Conservation (phyloP, 2,888 invertebrate species). For the Hemithea aestivaria region DNA sequence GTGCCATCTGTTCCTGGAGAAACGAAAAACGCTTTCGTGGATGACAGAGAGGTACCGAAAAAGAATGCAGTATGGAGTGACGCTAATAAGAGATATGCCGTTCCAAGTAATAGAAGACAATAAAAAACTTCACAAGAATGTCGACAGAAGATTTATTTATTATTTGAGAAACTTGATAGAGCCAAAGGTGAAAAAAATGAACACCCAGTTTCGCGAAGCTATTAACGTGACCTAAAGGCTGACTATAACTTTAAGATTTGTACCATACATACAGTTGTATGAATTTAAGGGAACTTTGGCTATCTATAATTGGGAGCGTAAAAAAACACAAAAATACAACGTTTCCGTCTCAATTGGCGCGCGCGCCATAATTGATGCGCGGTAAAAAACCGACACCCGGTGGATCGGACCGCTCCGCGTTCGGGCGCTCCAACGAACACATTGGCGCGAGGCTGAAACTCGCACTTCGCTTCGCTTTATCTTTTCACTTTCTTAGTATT, state of each 20-base stretch:
- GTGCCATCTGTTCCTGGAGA: too few relatives aligned
- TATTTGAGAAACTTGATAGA: conserved; percentile 8
- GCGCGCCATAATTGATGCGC: conserved; percentile 23
- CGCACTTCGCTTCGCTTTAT: too few relatives aligned
- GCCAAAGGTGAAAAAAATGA: conserved; percentile 9
- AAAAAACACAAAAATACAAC: conserved; percentile 13
- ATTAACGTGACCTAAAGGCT: conserved; percentile 8
- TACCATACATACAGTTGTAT: neutral
- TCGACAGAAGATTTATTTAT: too few relatives aligned
- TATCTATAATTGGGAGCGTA: conserved; percentile 8
- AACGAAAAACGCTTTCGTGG: too few relatives aligned
- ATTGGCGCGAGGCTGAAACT: too few relatives aligned
- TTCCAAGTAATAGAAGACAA: too few relatives aligned
- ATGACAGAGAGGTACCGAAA: conserved; percentile 8
- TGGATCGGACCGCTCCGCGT: neutral
- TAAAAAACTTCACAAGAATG: too few relatives aligned
- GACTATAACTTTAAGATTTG: neutral
- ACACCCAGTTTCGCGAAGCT: conserved; percentile 8
- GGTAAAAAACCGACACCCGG: conserved; percentile 22
- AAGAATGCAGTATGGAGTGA: conserved; percentile 7
- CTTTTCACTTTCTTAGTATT: too few relatives aligned
- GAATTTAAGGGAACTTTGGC: too few relatives aligned
- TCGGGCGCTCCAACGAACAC: conserved; percentile 9
- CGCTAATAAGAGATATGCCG: conserved; percentile 13
- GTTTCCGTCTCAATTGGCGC: conserved; percentile 17